Evolutionary conservation across 2,113 vertebrate species (phyloP).

Genomic region (Oncorhynchus nerka): DNA sequence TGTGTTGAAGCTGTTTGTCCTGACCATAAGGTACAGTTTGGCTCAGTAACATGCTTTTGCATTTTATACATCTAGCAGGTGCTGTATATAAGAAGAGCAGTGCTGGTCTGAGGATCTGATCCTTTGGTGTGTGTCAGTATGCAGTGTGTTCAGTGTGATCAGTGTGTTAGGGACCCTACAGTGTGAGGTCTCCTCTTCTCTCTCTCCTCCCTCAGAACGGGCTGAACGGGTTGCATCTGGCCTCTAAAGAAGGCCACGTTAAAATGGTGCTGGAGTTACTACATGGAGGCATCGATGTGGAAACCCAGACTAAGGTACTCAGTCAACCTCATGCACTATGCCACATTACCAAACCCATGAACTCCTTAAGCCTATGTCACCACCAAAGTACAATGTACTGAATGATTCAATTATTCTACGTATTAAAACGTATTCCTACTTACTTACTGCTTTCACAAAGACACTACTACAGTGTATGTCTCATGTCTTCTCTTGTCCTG

Average conservation of each 20-base stretch:
- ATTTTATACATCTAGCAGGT: no score
- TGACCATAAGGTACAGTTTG: background rate
- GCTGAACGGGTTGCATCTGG: slow-evolving; percentile 92
- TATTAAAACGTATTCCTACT: no score
- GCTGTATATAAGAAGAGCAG: background rate
- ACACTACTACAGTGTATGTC: background rate
- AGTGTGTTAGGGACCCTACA: slow-evolving; percentile 44
- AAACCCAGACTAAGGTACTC: slow-evolving; percentile 94
- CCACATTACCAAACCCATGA: no score
- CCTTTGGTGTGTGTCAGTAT: slow-evolving; percentile 13
- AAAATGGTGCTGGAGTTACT: slow-evolving; percentile 98
- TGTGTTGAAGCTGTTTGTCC: background rate
- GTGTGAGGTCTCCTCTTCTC: slow-evolving; percentile 64
- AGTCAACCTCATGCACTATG: background rate
- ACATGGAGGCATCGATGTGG: slow-evolving; percentile 92
- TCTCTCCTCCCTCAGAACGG: slow-evolving; percentile 84
- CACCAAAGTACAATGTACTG: no score
- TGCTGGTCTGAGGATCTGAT: slow-evolving; percentile 1
- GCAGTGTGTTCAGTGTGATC: background rate
- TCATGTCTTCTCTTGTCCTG: background rate
- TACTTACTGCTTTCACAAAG: background rate
- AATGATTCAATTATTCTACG: no score
- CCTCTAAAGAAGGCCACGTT: slow-evolving; percentile 97
- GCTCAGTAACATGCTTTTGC: background rate
- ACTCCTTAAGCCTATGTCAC: no score